phyloP scores from a whole-genome alignment of 2,113 vertebrate genomes.

The Paratilapia polleni region DNA sequence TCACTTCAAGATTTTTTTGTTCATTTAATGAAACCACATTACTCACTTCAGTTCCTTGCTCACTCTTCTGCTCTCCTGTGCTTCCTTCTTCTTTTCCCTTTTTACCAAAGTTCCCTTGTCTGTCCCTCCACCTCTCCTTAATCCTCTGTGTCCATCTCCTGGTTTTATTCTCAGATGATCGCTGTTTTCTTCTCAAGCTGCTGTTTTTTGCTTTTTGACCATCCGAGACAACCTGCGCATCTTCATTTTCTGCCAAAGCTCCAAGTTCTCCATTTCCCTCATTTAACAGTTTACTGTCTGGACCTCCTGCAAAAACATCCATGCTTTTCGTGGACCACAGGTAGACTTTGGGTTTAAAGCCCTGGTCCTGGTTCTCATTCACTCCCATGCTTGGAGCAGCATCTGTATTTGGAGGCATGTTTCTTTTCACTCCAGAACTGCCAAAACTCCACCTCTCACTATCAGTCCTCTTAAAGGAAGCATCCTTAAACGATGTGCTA shows the following conservation, averaged over 20 bases:
- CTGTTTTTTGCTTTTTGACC: conserved; percentile 27
- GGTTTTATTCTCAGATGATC: conserved; percentile 58
- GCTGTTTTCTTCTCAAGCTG: conserved; percentile 35
- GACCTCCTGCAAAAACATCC: background rate
- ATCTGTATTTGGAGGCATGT: background rate
- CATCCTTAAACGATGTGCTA: conserved; percentile 31
- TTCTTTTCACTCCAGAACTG: background rate
- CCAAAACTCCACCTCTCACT: background rate
- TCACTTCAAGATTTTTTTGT: background rate
- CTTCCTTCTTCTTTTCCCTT: conserved; percentile 40
- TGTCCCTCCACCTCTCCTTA: conserved; percentile 76
- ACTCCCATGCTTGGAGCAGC: background rate
- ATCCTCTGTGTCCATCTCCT: conserved; percentile 77
- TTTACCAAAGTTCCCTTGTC: conserved; percentile 42
- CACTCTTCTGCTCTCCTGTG: background rate
- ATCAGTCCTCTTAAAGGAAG: conserved; percentile 39
- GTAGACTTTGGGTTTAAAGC: conserved; percentile 35
- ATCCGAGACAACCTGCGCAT: background rate
- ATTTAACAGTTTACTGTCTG: background rate
- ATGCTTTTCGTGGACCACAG: conserved; percentile 40
- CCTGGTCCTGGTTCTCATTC: conserved; percentile 19
- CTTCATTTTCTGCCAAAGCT: conserved; percentile 22
- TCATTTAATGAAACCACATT: background rate
- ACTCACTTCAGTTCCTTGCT: conserved; percentile 57
- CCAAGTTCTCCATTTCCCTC: conserved; percentile 41